Evolutionary conservation across 2,797 vertebrate genomes (phyloP).

Genomic region (Alfaro cultratus): DNA sequence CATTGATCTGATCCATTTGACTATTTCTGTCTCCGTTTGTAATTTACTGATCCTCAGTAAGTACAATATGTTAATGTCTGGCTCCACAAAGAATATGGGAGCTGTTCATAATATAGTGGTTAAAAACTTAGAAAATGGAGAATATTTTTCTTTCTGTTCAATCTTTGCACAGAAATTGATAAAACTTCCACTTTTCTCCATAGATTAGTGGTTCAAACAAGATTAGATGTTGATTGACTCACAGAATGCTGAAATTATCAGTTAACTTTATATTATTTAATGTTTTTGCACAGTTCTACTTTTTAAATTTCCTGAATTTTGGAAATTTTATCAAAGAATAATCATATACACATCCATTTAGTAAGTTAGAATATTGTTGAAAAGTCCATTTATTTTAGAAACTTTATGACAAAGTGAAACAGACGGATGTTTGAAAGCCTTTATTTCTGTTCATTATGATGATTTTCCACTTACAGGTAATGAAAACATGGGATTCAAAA

Average conservation of each 20-base stretch:
- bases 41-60: background rate
- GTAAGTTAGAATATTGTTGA: background rate
- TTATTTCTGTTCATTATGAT: background rate
- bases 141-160: background rate
- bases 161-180: background rate
- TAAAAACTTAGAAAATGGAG: background rate
- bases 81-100: background rate
- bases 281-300: background rate
- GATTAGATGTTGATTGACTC: background rate
- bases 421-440: background rate
- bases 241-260: background rate
- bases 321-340: background rate
- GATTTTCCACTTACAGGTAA: background rate
- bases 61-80: background rate
- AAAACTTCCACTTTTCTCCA: background rate
- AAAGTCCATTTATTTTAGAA: background rate
- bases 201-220: background rate
- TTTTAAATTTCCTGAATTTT: background rate
- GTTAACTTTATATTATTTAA: background rate
- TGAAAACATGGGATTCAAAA: background rate
- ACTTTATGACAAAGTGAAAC: background rate
- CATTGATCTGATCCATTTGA: background rate
- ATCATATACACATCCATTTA: background rate
- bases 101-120: background rate
- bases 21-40: background rate